Base-by-base conservation (phyloP, 2,888 invertebrate species). In the Apotomis turbidana region DNA sequence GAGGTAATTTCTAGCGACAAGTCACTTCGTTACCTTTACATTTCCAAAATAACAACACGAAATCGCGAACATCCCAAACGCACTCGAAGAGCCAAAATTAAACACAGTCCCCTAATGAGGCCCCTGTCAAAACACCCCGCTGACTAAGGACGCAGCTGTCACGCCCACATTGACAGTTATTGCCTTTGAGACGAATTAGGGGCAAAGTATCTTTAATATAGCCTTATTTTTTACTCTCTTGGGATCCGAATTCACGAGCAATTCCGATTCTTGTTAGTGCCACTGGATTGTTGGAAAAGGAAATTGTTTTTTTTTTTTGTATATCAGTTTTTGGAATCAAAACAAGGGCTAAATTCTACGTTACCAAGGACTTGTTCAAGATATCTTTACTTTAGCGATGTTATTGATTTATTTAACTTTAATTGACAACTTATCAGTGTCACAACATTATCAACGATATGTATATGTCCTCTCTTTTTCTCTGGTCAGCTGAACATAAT, bases 141-240 rank as follows among this genome's bases (percentile, higher is more conserved):
- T 10, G 46, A 36, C 10, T 13, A 36, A 54, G 52, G 15, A n/a
- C n/a, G 27, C 59, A 10, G 57, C 38, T 52, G 70, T 52, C 52
- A 59, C 13, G 0, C 12, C 15, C 59, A 64, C 13, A 64, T 70
- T 70, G 64, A 59, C 64, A 64, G 70, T 70, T 64, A 64, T 70
- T 70, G 59, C 59, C 46, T 64, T 59, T 52, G 36, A 64, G 64
- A 60, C 27, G 60, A 64, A 70, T 54, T 57, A 55, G 10, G 52
- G 27, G 63, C 57, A 13, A 57, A 64, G 52, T 41, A 38, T 52
- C 38, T 44, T 60, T 52, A 60, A 68, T 27, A 41, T 8, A 52
- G 59, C 15, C 59, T 13, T 51, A 55, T 49, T 57, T 54, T 68
- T 61, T 54, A 52, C 27, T 68, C 54, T 10, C 36, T 44, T 36